A percentile compares a stretch with the other conserved stretches of the same genome.
These are phyloP conservation scores for Acrocephalus arundinaceus DNA, from an alignment of 2,113 vertebrate species.

Conservation along the genomic window DNA sequence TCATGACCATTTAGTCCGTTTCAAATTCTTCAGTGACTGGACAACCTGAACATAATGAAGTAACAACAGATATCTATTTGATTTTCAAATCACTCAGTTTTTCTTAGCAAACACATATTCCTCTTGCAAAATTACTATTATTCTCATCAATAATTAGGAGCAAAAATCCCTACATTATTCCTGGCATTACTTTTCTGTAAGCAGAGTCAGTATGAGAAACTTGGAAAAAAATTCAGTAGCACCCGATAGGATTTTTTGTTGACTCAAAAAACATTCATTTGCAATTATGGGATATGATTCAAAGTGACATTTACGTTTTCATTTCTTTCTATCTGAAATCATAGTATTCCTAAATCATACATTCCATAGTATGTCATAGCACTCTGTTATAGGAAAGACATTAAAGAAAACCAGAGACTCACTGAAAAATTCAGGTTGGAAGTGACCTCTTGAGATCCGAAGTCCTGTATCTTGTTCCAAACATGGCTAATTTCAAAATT, in stretches of 20 bases:
- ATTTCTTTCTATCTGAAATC: background rate
- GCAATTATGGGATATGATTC: background rate
- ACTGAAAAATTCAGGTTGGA: background rate
- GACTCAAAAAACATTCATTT: background rate
- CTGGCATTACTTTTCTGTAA: background rate
- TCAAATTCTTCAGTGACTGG: background rate
- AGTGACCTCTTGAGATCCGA: background rate
- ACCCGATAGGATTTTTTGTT: background rate
- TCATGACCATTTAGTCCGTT: background rate
- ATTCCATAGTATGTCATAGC: background rate
- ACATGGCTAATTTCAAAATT: background rate
- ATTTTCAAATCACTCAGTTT: background rate
- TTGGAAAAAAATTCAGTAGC: background rate
- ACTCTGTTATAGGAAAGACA: background rate
- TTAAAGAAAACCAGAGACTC: background rate
- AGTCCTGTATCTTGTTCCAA: background rate
- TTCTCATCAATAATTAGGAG: background rate
- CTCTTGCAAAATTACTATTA: background rate
- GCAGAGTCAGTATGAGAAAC: background rate
- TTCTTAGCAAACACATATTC: background rate
- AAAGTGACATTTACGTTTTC: background rate
- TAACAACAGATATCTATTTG: rapidly evolving
- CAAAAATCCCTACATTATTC: background rate
- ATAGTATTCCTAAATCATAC: background rate
- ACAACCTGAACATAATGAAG: background rate